A percentile compares a stretch with the other conserved stretches of the same genome.
These are phyloP conservation scores for Halyomorpha halys DNA, from an alignment of 1,140 invertebrate genomes.

Conservation along the genomic window DNA sequence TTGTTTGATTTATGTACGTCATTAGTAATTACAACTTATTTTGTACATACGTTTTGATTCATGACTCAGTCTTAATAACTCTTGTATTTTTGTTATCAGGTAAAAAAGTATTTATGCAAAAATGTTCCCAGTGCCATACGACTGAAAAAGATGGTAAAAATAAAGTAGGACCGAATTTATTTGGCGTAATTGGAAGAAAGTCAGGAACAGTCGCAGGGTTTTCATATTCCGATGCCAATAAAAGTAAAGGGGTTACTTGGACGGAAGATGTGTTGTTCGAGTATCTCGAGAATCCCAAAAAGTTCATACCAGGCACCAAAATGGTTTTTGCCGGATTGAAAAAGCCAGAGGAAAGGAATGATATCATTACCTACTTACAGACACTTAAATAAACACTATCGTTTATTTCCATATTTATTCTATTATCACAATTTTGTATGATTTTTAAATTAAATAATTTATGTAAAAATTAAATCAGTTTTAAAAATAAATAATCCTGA, in stretches of 20 bases:
- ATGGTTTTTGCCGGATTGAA: constrained; percentile 78
- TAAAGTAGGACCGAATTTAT: constrained; percentile 94
- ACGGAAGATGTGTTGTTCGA: constrained; percentile 49
- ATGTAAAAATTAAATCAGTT: no score
- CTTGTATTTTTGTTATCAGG: constrained; percentile 7
- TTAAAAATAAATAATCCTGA: no score
- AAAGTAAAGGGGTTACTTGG: constrained; percentile 47
- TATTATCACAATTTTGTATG: no score
- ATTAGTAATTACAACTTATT: not conserved
- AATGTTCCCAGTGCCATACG: constrained; percentile 94
- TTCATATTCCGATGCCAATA: constrained; percentile 80
- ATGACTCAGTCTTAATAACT: not conserved
- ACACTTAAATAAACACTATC: constrained; percentile 7
- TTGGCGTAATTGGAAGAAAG: constrained; percentile 25
- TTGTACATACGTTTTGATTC: no score
- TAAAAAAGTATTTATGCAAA: constrained; percentile 67
- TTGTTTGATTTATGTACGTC: not conserved
- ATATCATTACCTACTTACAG: constrained; percentile 55
- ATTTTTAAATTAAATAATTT: no score
- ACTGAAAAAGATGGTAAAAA: constrained; percentile 88
- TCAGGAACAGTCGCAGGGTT: constrained; percentile 88
- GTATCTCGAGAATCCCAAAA: constrained; percentile 70
- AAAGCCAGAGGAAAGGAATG: constrained; percentile 57
- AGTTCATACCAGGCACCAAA: constrained; percentile 74
- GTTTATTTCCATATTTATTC: not conserved